phyloP scores from a whole-genome alignment of 2,797 vertebrate species.

The Eupleurogrammus muticus region DNA sequence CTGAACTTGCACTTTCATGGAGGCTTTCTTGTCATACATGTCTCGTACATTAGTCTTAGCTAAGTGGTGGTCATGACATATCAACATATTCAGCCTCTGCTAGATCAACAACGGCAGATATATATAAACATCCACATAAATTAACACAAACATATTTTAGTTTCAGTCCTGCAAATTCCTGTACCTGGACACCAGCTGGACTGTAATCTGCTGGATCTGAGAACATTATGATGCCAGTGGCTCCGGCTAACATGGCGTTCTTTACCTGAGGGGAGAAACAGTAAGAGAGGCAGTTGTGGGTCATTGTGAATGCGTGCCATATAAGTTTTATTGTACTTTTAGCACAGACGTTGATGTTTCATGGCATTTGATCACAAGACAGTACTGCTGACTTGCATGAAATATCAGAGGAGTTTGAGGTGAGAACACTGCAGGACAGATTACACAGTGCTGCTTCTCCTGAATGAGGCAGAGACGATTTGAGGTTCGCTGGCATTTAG shows the following conservation, averaged over 20 bases:
- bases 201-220: conserved; percentile 96
- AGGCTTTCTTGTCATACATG: no score
- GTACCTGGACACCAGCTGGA: conserved; percentile 82
- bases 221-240: conserved; percentile 92
- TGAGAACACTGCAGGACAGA: no score
- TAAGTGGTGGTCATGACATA: no score
- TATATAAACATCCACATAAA: background rate
- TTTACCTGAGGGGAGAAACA: conserved; percentile 85
- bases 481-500: background rate
- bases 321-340: background rate
- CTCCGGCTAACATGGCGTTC: conserved; percentile 91
- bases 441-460: background rate
- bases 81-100: background rate
- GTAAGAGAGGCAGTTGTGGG: background rate
- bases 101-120: background rate
- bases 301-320: background rate
- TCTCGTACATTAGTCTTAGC: background rate
- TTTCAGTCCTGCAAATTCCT: background rate
- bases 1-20: background rate
- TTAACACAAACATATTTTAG: background rate
- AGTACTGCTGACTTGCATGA: background rate
- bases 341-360: background rate
- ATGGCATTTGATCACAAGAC: background rate
- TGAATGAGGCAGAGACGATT: no score
- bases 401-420: background rate